Conservation (phyloP, 2,888 invertebrate species). For the Drosophila lacicola region DNA sequence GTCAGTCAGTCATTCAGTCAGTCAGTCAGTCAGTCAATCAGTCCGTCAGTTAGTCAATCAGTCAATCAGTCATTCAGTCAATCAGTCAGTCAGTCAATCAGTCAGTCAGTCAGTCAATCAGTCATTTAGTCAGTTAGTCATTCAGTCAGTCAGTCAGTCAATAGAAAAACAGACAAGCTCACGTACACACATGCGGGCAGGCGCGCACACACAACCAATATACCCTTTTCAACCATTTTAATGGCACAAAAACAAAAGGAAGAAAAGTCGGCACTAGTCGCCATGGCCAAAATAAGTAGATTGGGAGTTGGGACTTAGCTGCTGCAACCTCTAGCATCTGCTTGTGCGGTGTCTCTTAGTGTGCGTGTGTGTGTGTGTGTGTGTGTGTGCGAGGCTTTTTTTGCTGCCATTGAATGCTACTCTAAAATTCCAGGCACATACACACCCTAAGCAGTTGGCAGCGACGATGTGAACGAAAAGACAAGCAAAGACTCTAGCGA, state of each 20-base stretch:
- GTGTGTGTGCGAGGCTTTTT: constrained; percentile 14
- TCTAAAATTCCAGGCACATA: constrained; percentile 68
- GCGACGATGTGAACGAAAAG: constrained; percentile 30
- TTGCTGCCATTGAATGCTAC: constrained; percentile 44
- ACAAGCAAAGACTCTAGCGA: constrained; percentile 63
- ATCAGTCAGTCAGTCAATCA: too few relatives aligned
- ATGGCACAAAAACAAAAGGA: neutral
- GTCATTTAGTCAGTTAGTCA: too few relatives aligned
- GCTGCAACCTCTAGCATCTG: constrained; percentile 12
- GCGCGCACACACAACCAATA: neutral
- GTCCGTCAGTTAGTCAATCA: too few relatives aligned
- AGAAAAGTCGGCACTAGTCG: constrained; percentile 59
- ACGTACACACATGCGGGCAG: too few relatives aligned
- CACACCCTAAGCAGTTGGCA: constrained; percentile 68
- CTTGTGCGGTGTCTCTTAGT: neutral
- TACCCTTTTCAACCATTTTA: neutral
- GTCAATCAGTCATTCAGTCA: too few relatives aligned
- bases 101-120: too few relatives aligned
- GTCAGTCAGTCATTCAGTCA: too few relatives aligned
- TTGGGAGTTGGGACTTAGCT: constrained; percentile 26
- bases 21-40: too few relatives aligned
- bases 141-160: too few relatives aligned
- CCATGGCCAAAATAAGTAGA: constrained; percentile 25
- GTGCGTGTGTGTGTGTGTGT: constrained; percentile 1
- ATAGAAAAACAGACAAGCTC: too few relatives aligned